Conservation (phyloP, 1,140 invertebrate species). For the Meloidogyne floridensis region DNA sequence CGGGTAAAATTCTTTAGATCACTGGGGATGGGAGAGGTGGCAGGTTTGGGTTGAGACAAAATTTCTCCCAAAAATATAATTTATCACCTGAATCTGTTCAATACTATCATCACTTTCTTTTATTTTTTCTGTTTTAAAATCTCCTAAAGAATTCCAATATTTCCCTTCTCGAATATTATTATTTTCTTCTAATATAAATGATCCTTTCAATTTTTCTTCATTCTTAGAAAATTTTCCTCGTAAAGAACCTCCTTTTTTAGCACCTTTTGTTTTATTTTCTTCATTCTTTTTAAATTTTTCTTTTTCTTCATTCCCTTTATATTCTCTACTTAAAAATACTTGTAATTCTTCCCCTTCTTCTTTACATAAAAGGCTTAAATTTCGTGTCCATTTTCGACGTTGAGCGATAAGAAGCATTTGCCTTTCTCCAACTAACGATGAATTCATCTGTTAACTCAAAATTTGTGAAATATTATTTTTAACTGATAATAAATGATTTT, state of each 20-base stretch:
- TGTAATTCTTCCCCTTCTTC: slow-evolving; percentile 30
- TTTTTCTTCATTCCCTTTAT: slow-evolving; percentile 1
- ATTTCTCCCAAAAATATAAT: no score
- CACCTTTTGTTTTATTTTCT: background rate
- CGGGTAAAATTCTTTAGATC: background rate
- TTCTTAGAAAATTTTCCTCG: slow-evolving; percentile 9
- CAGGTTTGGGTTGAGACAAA: no score
- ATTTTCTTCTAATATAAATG: background rate
- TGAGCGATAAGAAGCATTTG: slow-evolving; percentile 32
- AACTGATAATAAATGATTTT: background rate
- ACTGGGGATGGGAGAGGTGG: no score
- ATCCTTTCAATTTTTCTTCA: background rate
- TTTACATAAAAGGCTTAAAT: slow-evolving; percentile 32
- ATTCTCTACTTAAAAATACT: slow-evolving; percentile 12
- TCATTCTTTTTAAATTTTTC: background rate
- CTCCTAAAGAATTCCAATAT: background rate
- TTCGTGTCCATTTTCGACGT: slow-evolving; percentile 24
- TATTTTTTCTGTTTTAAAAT: background rate
- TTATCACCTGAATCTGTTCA: background rate
- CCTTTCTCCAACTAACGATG: slow-evolving; percentile 17
- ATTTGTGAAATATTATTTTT: background rate
- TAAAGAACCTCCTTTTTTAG: slow-evolving; percentile 6
- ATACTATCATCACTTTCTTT: background rate
- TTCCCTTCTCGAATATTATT: background rate
- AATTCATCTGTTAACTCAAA: slow-evolving; percentile 15